Evolutionary conservation across 2,888 invertebrate species (phyloP).

Genomic region (Chydorus sphaericus): DNA sequence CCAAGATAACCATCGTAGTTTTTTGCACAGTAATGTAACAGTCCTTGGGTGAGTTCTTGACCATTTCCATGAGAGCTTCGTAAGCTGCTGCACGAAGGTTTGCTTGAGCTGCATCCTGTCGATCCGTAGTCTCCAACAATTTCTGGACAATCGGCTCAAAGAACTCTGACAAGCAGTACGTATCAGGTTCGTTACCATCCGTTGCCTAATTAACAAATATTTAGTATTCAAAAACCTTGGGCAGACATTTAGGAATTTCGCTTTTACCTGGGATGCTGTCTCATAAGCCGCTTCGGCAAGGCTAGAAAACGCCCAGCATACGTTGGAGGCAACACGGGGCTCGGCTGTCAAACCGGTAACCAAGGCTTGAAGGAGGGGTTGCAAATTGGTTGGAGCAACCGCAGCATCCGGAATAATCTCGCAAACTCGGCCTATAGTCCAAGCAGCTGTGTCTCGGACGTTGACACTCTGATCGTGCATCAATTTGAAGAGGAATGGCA

Average conservation of each 20-base stretch:
- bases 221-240: background rate
- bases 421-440: conserved; percentile 96
- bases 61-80: conserved; percentile 98
- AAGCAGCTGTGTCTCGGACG: conserved; percentile 92
- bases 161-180: conserved; percentile 82
- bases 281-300: conserved; percentile 95
- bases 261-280: conserved; percentile 47
- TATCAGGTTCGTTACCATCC: conserved; percentile 54
- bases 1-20: conserved; percentile 90
- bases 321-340: conserved; percentile 91
- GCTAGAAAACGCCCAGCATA: conserved; percentile 98
- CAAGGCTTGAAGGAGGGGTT: conserved; percentile 62
- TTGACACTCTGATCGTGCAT: conserved; percentile 89
- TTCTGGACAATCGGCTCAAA: conserved; percentile 87
- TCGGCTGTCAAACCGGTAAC: conserved; percentile 77
- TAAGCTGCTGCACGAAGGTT: conserved; percentile 94
- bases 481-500: conserved; percentile 84
- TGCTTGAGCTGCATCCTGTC: conserved; percentile 67
- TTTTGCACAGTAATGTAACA: conserved; percentile 93
- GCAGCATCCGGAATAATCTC: conserved; percentile 93
- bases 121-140: conserved; percentile 84
- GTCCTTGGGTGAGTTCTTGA: conserved; percentile 93
- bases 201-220: conserved; percentile 23
- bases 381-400: conserved; percentile 69
- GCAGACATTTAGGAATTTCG: conserved; percentile 16